Evolutionary conservation across 2,113 vertebrate genomes (phyloP), one percentile per base, ranked within the genome.

Genomic region (Rutilus rutilus): DNA sequence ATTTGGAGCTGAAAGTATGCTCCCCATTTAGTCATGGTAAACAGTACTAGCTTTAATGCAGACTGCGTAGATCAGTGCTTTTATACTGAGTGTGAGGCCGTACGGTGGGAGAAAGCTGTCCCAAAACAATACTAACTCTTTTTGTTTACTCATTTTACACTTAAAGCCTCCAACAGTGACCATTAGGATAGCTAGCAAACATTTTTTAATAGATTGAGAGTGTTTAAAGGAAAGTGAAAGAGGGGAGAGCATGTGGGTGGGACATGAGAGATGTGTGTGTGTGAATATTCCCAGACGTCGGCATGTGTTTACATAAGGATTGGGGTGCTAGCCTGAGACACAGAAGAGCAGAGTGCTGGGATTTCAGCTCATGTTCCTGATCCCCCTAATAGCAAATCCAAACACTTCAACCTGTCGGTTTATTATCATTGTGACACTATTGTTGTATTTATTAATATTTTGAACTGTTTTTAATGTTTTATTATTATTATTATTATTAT

Each of bases 231-330:
- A 47, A 19, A 81, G 5, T 25, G 59, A 21, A 65, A 47, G 1
- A 6, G 9, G 21, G 19, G 17, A 36, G 67, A 75, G 50, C 2
- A 12, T 62, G 17, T 81, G 45, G 73, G 83, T 50, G 19, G 74
- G 25, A 45, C 33, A 2, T 33, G n/a, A 42, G 77, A 52, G 50
- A 25, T 78, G 73, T 64, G 60, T 45, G 60, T 45, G 71, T 60
- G 30, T 33, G 62, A 86, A 67, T 85, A 75, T 65, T 62, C 82
- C 88, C 83, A 89, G 85, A 88, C 69, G 86, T 82, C 65, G 69
- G 86, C n/a, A 77, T 69, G 59, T 85, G 86, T 87, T 88, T 83
- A 80, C 47, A 64, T 84, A 47, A 79, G 87, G 86, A 84, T 85
- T 78, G 82, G 85, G 84, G 88, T 76, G 74, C 59, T 89, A 64